Evolutionary conservation across 2,797 vertebrate genomes (phyloP), one percentile per base, ranked within the genome.

Genomic region (Antrozous pallidus): DNA sequence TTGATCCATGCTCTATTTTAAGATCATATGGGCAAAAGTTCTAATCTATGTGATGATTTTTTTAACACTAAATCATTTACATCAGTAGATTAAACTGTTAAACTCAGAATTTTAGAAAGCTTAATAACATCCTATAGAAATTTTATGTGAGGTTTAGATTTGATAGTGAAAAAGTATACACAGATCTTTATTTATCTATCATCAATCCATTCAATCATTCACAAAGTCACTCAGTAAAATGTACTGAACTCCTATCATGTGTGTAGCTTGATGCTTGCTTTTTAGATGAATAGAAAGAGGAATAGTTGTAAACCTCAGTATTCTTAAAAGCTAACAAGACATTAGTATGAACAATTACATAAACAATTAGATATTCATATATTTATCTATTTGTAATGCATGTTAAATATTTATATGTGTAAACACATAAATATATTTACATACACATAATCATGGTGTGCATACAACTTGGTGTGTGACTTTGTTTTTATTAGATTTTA

Each of bases 401-500:
- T 58, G n/a, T 61, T 69, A 49, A 42, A 71, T 79, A 91, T 67
- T 82, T 63, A 65, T 16, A 22, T 67, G n/a, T 81, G 18, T 81
- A 87, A 80, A 33, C 56, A 61, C 38, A 51, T 45, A 80, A 31
- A 16, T 86, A 85, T 82, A 16, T 38, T 20, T 16, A 85, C 1
- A 8, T 8, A 63, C 28, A 24, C 24, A 61, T 38, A 61, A 63
- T 28, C 17, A 42, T 51, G 49, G 4, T 61, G 16, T 74, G 11
- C 24, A 63, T 85, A 51, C 9, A 84, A 69, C 56, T 78, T 78
- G 33, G 13, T 88, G 6, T 73, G 40, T 90, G 61, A 63, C 22
- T 33, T 77, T 84, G 54, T 67, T 91, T 91, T 92, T 70, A 33
- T 93, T 75, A 26, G 26, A 38, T 73, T 81, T 80, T 78, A 90